A percentile compares a stretch with the other conserved stretches of the same genome.
Evolutionary conservation across 2,113 vertebrate genomes (phyloP).

Genomic region (Pao palembangensis): DNA sequence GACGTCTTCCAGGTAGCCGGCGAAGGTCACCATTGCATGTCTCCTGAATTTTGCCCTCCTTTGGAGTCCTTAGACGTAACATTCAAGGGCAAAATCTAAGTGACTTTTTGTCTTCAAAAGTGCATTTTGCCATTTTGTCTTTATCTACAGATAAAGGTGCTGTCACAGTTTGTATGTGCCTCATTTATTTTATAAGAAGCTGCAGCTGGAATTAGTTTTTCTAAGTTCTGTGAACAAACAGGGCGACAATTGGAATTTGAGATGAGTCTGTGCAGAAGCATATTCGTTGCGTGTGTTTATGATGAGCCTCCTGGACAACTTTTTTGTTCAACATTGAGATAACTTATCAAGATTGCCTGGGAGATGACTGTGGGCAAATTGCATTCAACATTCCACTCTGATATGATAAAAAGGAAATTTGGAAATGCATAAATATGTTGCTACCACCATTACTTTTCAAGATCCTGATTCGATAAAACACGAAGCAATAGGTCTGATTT

Average conservation of each 20-base stretch:
- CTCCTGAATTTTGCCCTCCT: too few relatives aligned
- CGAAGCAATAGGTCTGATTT: too few relatives aligned
- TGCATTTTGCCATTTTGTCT: constrained; percentile 1
- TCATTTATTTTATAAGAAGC: background rate
- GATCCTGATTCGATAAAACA: too few relatives aligned
- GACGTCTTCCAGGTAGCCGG: constrained; percentile 19
- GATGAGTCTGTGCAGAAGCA: constrained; percentile 23
- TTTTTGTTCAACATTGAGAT: constrained; percentile 59
- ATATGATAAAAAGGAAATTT: background rate
- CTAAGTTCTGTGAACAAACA: constrained; percentile 3
- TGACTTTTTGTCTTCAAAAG: background rate
- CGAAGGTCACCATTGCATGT: too few relatives aligned
- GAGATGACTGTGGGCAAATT: constrained; percentile 40
- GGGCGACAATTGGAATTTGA: constrained; percentile 1
- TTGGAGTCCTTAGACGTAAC: too few relatives aligned
- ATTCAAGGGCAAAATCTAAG: too few relatives aligned
- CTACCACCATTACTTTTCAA: too few relatives aligned
- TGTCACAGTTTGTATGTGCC: constrained; percentile 9
- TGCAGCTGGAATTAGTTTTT: constrained; percentile 25
- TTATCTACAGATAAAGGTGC: background rate
- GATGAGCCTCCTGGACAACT: constrained; percentile 51
- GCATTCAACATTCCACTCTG: constrained; percentile 16
- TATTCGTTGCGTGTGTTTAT: constrained; percentile 50
- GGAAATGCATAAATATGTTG: too few relatives aligned
- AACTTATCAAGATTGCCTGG: constrained; percentile 29